Evolutionary conservation across 2,113 vertebrate genomes (phyloP).

Genomic region (Cryptomyrus ogoouensis): DNA sequence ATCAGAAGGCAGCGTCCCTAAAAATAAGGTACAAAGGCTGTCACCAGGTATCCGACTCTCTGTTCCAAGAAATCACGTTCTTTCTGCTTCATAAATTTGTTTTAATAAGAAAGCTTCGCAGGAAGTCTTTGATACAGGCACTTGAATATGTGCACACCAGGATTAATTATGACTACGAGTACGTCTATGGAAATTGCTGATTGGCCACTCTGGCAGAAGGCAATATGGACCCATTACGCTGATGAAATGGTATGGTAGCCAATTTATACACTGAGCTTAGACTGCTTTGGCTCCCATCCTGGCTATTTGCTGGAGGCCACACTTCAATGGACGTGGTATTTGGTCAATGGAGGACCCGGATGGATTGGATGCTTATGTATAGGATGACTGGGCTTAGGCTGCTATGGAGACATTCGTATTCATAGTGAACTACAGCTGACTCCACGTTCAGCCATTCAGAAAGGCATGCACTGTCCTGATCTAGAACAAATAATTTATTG

Average conservation of each 20-base stretch:
- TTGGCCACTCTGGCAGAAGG: conserved; percentile 16
- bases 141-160: neutral
- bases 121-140: neutral
- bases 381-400: neutral
- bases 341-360: neutral
- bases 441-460: neutral
- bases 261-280: neutral
- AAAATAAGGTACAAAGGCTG: neutral
- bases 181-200: conserved; percentile 3
- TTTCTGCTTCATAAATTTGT: neutral
- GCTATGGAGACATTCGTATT: neutral
- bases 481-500: neutral
- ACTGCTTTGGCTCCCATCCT: neutral
- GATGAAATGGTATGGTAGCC: conserved; percentile 6
- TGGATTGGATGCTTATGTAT: neutral
- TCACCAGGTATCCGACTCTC: neutral
- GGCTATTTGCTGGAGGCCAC: neutral
- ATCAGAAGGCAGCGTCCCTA: neutral
- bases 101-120: neutral
- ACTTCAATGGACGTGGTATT: neutral
- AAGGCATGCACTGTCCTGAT: neutral
- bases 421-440: neutral
- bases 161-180: neutral
- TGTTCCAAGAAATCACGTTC: neutral
- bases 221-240: conserved; percentile 6